phyloP scores from a whole-genome alignment of 2,888 invertebrate genomes.

The Ophraella communa region DNA sequence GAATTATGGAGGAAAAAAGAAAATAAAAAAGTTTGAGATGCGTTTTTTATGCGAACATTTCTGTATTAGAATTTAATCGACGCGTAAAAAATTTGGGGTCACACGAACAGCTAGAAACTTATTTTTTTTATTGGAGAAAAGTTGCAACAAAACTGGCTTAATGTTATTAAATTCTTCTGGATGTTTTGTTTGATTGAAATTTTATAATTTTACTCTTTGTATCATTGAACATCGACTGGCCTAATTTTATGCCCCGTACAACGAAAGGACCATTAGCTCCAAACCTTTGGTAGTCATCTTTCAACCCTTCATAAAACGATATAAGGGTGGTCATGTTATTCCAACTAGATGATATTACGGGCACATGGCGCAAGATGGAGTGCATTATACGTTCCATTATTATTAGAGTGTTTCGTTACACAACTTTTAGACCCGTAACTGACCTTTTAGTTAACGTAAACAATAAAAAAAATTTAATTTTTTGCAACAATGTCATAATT shows the following conservation, averaged over 20 bases:
- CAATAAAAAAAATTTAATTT: neutral
- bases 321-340: slow-evolving; percentile 34
- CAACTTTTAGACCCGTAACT: slow-evolving; percentile 16
- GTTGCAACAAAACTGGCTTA: no score
- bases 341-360: slow-evolving; percentile 49
- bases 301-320: slow-evolving; percentile 35
- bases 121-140: no score
- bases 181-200: neutral
- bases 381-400: slow-evolving; percentile 52
- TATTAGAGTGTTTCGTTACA: slow-evolving; percentile 33
- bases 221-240: neutral
- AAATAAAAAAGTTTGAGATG: no score
- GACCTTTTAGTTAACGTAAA: neutral
- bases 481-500: no score
- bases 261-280: slow-evolving; percentile 15
- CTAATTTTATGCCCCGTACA: neutral
- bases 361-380: slow-evolving; percentile 58
- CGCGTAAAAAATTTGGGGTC: no score
- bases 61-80: no score
- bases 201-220: neutral
- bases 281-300: slow-evolving; percentile 31
- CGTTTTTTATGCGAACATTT: neutral
- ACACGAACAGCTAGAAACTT: no score
- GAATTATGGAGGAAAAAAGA: no score
- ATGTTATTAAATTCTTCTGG: no score